Evolutionary conservation across 30 jellyfish, hydroid and myxozoan genomes (phyloP), one percentile per base, ranked within the genome.

Genomic region (Pseudorhiza aurosa): DNA sequence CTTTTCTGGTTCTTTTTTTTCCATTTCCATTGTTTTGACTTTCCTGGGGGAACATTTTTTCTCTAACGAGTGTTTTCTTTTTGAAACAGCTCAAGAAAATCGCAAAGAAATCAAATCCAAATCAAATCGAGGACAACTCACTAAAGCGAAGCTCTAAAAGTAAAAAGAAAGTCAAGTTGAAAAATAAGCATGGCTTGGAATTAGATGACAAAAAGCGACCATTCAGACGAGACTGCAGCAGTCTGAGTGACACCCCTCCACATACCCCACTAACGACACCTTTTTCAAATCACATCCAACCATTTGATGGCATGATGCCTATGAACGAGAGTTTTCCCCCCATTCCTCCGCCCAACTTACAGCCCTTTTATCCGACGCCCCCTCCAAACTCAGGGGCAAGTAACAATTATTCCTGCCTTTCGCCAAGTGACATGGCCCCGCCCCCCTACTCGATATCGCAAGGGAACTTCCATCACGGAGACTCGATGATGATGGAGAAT

Each of bases 291-390:
- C 82, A 80, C 25, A 11, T 80, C 37, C 91, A 80, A 51, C 75
- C 91, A 1, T 80, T 55, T 51, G 91, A 80, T 2, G 42, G 28
- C 69, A 76, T 76, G 71, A 76, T 76, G 69, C 42, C 79, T 1
- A 56, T 58, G 79, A 73, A 76, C 31, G 88, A 76, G 25, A 22
- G 42, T 25, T 76, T 37, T 37, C 91, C 91, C 7, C 76, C 43
- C 22, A 32, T 84, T 2, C 88, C 95, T 21, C 95, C 95, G 10
- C 95, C 95, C 11, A 84, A 84, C 26, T 51, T 84, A 8, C 88
- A 84, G 33, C 95, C 95, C 4, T 84, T 84, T 63, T 84, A 71
- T 37, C 87, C 88, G 18, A 58, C 84, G 36, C 81, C 95, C n/a
- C 79, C 95, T n/a, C 75, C 75, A 18, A 67, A 70, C 56, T 25